Percentiles rank a stretch among this genome's conserved stretches.
These are phyloP conservation scores for Orchestes rusci DNA, from an alignment of 2,888 invertebrate species.

Conservation along the genomic window DNA sequence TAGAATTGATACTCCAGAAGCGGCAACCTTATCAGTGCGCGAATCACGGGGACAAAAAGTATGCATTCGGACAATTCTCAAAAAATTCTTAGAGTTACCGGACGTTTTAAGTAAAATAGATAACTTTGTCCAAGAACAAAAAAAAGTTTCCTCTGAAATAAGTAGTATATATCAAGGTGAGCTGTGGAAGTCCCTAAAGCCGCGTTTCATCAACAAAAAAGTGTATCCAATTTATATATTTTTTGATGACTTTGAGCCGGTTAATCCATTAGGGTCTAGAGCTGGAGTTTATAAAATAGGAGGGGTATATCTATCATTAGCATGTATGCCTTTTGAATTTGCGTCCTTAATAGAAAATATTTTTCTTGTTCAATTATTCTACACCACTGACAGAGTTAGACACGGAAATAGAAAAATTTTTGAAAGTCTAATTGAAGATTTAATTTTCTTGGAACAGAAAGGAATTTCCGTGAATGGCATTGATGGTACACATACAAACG, in stretches of 20 bases:
- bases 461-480: constrained; percentile 5
- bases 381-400: constrained; percentile 6
- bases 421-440: constrained; percentile 8
- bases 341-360: constrained; percentile 12
- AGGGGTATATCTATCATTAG: constrained; percentile 11
- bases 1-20: background rate
- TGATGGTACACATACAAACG: background rate
- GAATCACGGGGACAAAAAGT: too few species aligned
- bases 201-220: constrained; percentile 4
- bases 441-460: constrained; percentile 10
- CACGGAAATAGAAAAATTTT: constrained; percentile 8
- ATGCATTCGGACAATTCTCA: constrained; percentile 4
- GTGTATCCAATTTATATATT: constrained; percentile 6
- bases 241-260: constrained; percentile 1
- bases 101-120: constrained; percentile 4
- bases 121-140: too few species aligned
- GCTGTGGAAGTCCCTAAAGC: constrained; percentile 4
- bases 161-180: constrained; percentile 10
- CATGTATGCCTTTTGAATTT: constrained; percentile 12
- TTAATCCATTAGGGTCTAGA: constrained; percentile 13
- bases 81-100: constrained; percentile 11
- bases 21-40: too few species aligned
- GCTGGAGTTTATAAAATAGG: constrained; percentile 15
- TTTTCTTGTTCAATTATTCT: constrained; percentile 11
- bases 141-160: too few species aligned